Evolutionary conservation across 1,140 invertebrate genomes (phyloP).

Genomic region (Penaeus japonicus): DNA sequence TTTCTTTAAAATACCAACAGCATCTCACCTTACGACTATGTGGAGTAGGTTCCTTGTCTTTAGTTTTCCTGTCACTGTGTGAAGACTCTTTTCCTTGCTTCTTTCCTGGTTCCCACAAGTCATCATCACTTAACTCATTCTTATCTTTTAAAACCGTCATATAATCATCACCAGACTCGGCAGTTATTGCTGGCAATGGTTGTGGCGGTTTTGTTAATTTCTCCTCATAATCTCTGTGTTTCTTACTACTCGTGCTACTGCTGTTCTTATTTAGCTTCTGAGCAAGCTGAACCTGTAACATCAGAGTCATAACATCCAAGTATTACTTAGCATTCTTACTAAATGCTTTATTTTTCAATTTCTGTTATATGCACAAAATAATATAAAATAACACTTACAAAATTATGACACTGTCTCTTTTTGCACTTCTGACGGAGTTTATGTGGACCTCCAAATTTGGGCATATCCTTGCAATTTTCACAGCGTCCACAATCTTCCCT

Average conservation of each 20-base stretch:
- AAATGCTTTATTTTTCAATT: too few relatives aligned
- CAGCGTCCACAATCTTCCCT: constrained; percentile 63
- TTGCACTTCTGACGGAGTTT: constrained; percentile 73
- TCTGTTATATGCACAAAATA: neutral
- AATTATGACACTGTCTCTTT: constrained; percentile 65
- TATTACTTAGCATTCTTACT: too few relatives aligned
- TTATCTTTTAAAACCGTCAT: constrained; percentile 38
- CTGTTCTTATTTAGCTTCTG: constrained; percentile 42
- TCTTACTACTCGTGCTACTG: constrained; percentile 22
- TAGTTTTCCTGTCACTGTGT: neutral
- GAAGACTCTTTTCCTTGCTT: constrained; percentile 14
- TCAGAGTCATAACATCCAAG: too few relatives aligned
- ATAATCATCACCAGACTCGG: neutral
- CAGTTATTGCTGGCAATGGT: neutral
- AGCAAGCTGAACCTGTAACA: constrained; percentile 62
- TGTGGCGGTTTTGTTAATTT: neutral
- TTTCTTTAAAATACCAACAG: too few relatives aligned
- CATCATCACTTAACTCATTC: constrained; percentile 43
- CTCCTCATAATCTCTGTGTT: constrained; percentile 30
- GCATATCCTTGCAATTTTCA: constrained; percentile 70
- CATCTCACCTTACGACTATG: constrained; percentile 27
- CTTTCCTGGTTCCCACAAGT: constrained; percentile 20
- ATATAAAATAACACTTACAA: constrained; percentile 25
- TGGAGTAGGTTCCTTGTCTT: constrained; percentile 30
- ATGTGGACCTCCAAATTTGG: constrained; percentile 77